Base-by-base conservation (phyloP, 2,113 vertebrate genomes). In the Ceuthmochares aereus region DNA sequence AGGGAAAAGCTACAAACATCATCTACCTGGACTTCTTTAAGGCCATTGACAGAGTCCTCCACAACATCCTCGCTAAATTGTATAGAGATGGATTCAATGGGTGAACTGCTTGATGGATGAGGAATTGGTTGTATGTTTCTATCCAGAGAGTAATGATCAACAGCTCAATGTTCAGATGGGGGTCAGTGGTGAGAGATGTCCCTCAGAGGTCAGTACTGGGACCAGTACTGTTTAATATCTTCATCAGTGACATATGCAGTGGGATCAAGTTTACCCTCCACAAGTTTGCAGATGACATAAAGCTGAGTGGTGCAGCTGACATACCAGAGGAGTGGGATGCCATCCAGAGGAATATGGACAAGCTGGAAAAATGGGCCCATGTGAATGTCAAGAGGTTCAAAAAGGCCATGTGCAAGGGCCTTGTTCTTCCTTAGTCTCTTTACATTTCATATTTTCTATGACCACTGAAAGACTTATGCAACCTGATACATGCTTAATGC, bases 391-490 rank as follows among this genome's bases (percentile, higher is more conserved):
- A 4, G 14, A 76, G 2, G 11, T 37, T 60, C 14, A 60, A 37
- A 14, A 40, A 27, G 60, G 26, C 25, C 36, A 37, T 37, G 36
- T 18, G 14, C 26, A 37, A 9, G 14, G n/a, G 60, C 26, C n/a
- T 84, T 14, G 2, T 36, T 73, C 30, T 80, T 87, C 21, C 3
- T 12, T 21, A 55, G 60, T 42, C 34, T 76, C 45, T 94, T 91
- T 87, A 55, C 52, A 86, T n/a, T 72, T 25, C 40, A 62, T 51
- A 80, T 78, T 90, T 40, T 12, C 5, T 49, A 66, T 62, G 90
- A 88, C 26, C 59, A 60, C 54, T 68, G 87, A 89, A 84, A 84
- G 62, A 96, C 76, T 74, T 89, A 86, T 93, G 92, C 68, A 66
- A 60, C 66, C 59, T 34, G 27, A 34, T 59, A 25, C 27, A 40